Percentiles rank a stretch among this genome's conserved stretches.
phyloP scores from a whole-genome alignment of 1,140 invertebrate genomes.

The Zaprionus gabonicus region DNA sequence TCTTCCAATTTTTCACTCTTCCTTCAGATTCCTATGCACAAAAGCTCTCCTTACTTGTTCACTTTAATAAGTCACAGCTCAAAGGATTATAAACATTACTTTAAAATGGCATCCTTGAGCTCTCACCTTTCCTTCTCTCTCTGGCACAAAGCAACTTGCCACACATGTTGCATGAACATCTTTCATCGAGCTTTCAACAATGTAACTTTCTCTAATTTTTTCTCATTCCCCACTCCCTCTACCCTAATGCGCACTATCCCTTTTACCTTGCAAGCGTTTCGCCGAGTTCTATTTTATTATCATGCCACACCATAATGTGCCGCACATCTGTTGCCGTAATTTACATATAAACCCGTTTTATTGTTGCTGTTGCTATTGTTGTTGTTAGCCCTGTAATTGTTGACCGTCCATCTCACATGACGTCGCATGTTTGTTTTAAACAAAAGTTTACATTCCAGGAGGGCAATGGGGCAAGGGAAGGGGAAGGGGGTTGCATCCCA shows the following conservation, averaged over 20 bases:
- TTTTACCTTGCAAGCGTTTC: background rate
- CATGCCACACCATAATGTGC: constrained; percentile 25
- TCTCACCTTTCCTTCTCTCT: background rate
- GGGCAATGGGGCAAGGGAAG: background rate
- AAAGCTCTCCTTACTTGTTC: no score
- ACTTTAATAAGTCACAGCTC: background rate
- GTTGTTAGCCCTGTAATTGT: constrained; percentile 56
- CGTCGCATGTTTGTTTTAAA: constrained; percentile 70
- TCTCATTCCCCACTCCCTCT: background rate
- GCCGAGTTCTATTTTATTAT: constrained; percentile 10
- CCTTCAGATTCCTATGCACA: no score
- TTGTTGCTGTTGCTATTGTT: constrained; percentile 41
- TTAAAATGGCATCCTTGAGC: background rate
- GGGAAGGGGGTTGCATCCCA: background rate
- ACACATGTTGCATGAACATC: background rate
- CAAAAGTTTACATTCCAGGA: constrained; percentile 57
- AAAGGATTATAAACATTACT: background rate
- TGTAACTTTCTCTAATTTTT: background rate
- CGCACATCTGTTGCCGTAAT: constrained; percentile 59
- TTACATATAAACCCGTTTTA: constrained; percentile 68
- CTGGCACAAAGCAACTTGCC: background rate
- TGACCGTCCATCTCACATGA: constrained; percentile 70
- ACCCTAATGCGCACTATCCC: background rate
- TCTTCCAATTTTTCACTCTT: no score
- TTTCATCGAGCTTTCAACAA: background rate